A percentile compares a stretch with the other conserved stretches of the same genome.
phyloP scores from a whole-genome alignment of 2,888 invertebrate genomes.

The Craniophora ligustri region DNA sequence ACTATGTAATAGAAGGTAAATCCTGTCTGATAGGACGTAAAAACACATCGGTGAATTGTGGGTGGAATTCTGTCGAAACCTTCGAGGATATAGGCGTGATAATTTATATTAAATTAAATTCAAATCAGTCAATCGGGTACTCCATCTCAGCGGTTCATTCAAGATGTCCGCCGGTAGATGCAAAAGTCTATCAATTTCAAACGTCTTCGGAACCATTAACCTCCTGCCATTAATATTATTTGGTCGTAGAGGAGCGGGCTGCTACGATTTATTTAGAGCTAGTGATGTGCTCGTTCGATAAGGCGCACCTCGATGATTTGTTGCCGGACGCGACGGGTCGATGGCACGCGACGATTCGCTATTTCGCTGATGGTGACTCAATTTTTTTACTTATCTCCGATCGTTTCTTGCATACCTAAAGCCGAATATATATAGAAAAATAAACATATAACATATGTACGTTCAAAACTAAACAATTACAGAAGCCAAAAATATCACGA shows the following conservation, averaged over 20 bases:
- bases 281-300: slow-evolving; percentile 84
- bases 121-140: slow-evolving; percentile 63
- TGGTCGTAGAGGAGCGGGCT: slow-evolving; percentile 66
- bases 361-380: slow-evolving; percentile 18
- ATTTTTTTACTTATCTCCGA: not conserved
- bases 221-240: slow-evolving; percentile 79
- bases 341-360: slow-evolving; percentile 73
- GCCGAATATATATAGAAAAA: not conserved
- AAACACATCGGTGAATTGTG: too few species aligned
- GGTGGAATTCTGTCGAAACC: too few species aligned
- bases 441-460: not conserved
- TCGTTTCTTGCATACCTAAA: slow-evolving; percentile 41
- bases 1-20: too few species aligned
- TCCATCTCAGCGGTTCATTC: slow-evolving; percentile 56
- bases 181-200: slow-evolving; percentile 76
- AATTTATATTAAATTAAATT: slow-evolving; percentile 67
- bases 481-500: slow-evolving; percentile 36
- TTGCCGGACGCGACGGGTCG: slow-evolving; percentile 66
- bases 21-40: too few species aligned
- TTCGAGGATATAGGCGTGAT: too few species aligned
- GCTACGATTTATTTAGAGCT: slow-evolving; percentile 81
- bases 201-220: slow-evolving; percentile 81
- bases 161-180: slow-evolving; percentile 58
- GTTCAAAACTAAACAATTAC: slow-evolving; percentile 45
- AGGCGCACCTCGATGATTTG: slow-evolving; percentile 79